Percentiles rank a stretch among this genome's conserved stretches.
Conservation (phyloP, 2,888 invertebrate genomes). For the Listrodromus nycthemerus region DNA sequence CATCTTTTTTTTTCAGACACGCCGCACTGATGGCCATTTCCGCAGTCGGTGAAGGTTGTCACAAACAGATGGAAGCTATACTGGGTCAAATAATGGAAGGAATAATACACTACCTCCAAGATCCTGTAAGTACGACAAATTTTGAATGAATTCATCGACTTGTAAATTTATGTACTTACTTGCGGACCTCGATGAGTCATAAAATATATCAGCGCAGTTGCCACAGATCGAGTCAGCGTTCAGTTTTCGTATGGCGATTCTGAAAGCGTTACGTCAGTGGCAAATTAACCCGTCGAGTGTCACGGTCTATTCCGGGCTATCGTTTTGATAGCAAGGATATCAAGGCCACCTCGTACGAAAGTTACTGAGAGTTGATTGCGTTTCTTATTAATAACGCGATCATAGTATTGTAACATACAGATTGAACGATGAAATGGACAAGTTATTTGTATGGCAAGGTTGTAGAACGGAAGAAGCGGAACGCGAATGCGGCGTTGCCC, state of each 20-base stretch:
- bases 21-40: constrained; percentile 99
- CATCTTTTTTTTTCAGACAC: constrained; percentile 86
- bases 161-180: constrained; percentile 16
- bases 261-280: constrained; percentile 79
- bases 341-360: constrained; percentile 64
- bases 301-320: constrained; percentile 66
- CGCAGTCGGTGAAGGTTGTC: constrained; percentile 99
- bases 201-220: constrained; percentile 26
- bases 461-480: no score
- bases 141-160: constrained; percentile 18
- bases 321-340: constrained; percentile 76
- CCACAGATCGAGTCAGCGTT: constrained; percentile 80
- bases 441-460: no score
- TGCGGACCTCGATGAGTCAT: constrained; percentile 10
- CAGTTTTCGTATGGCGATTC: constrained; percentile 69
- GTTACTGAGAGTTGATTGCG: constrained; percentile 75
- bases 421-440: neutral
- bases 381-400: constrained; percentile 67
- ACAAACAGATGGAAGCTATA: constrained; percentile 98
- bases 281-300: constrained; percentile 74
- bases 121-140: constrained; percentile 88
- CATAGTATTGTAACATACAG: constrained; percentile 75
- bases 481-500: no score
- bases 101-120: constrained; percentile 93
- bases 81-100: constrained; percentile 97